These are phyloP conservation scores for Pocillopora meandrina DNA, from an alignment of 92 coral and sea anemone genomes.

Conservation along the genomic window DNA sequence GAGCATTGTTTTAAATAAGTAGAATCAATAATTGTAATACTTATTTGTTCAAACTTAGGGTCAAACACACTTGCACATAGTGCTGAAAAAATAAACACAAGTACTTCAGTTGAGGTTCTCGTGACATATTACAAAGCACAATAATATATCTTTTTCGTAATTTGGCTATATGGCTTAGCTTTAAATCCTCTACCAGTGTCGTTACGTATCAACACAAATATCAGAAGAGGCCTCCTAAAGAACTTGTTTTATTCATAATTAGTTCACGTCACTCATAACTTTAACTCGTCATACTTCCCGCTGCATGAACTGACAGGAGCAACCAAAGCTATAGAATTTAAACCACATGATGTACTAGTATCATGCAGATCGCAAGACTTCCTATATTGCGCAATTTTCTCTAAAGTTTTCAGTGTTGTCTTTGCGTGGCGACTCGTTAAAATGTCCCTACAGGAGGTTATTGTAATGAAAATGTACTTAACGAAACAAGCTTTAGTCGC, in stretches of 20 bases:
- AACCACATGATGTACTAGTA: not conserved
- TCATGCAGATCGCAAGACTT: not conserved
- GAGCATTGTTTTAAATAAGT: not conserved
- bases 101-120: not conserved
- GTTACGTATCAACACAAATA: not conserved
- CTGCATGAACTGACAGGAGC: constrained; percentile 6
- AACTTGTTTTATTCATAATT: constrained; percentile 12
- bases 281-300: constrained; percentile 9
- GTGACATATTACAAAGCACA: not conserved
- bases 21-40: constrained; percentile 6
- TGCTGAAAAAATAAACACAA: too few species aligned
- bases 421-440: constrained; percentile 16
- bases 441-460: constrained; percentile 7
- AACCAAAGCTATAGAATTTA: too few species aligned
- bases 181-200: not conserved
- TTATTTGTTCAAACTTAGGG: not conserved
- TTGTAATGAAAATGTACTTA: constrained; percentile 17
- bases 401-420: constrained; percentile 41
- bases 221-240: not conserved
- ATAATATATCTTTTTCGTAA: not conserved
- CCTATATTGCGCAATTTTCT: constrained; percentile 11
- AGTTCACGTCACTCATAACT: not conserved
- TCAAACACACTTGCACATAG: not conserved
- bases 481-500: not conserved
- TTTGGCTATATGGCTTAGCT: not conserved